phyloP scores from a whole-genome alignment of 1,140 invertebrate genomes.

The Asbolus verrucosus region DNA sequence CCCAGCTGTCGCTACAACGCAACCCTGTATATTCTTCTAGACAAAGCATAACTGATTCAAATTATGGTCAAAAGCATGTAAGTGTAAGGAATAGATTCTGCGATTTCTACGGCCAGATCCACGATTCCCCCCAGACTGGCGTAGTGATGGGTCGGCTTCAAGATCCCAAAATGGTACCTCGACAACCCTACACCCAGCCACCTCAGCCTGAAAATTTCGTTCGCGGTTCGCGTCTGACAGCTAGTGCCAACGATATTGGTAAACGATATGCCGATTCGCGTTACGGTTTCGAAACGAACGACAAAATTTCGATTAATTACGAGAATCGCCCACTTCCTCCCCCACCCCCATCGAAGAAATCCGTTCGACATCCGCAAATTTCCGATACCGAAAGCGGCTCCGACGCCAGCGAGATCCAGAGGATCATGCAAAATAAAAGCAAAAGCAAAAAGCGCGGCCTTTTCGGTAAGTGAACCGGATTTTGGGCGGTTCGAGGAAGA shows the following conservation, averaged over 20 bases:
- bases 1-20: constrained; percentile 17
- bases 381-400: constrained; percentile 66
- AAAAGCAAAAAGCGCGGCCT: constrained; percentile 53
- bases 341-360: not conserved
- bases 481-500: constrained; percentile 29
- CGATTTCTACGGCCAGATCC: constrained; percentile 64
- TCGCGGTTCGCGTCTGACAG: constrained; percentile 61
- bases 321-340: constrained; percentile 19
- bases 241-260: constrained; percentile 62
- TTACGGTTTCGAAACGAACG: not conserved
- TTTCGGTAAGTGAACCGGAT: constrained; percentile 57
- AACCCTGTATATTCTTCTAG: constrained; percentile 40
- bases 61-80: constrained; percentile 54
- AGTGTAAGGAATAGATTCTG: constrained; percentile 62
- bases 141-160: constrained; percentile 62
- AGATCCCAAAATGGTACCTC: constrained; percentile 34
- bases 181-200: constrained; percentile 16
- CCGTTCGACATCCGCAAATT: constrained; percentile 11
- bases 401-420: constrained; percentile 73
- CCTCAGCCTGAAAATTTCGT: constrained; percentile 56
- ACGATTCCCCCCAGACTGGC: constrained; percentile 59
- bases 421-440: constrained; percentile 68
- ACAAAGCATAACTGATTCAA: constrained; percentile 50
- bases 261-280: constrained; percentile 2
- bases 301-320: constrained; percentile 20